Conservation (phyloP, 2,797 vertebrate species). For the Platyrinchus mystaceus region DNA sequence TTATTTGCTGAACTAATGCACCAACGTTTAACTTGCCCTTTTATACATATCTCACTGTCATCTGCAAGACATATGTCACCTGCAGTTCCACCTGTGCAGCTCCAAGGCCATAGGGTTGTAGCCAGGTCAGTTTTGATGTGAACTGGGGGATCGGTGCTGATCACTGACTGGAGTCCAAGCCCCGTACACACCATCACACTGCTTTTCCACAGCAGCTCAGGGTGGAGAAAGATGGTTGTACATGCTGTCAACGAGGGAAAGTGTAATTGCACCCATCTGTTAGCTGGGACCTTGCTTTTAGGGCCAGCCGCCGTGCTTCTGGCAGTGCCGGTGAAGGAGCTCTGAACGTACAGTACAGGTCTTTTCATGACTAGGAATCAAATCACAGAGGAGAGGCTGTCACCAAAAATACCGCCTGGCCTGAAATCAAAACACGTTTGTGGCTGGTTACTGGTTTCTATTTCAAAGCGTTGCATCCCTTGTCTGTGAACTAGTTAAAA, state of each 20-base stretch:
- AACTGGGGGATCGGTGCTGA: background rate
- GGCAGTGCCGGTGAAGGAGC: background rate
- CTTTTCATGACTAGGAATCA: background rate
- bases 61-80: background rate
- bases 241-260: background rate
- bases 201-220: background rate
- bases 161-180: rapidly evolving
- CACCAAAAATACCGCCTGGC: background rate
- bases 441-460: background rate
- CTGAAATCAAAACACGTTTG: rapidly evolving
- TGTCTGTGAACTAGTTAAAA: background rate
- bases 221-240: background rate
- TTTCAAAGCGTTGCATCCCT: background rate
- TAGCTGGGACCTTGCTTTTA: rapidly evolving
- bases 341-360: background rate
- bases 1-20: background rate
- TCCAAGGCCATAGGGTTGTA: rapidly evolving
- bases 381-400: background rate
- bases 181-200: rapidly evolving
- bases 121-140: rapidly evolving
- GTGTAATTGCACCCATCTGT: too few species aligned
- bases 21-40: background rate
- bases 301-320: rapidly evolving
- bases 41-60: rapidly evolving
- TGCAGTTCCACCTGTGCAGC: background rate